Evolutionary conservation across 2,113 vertebrate genomes (phyloP).

Genomic region (Menura novaehollandiae): DNA sequence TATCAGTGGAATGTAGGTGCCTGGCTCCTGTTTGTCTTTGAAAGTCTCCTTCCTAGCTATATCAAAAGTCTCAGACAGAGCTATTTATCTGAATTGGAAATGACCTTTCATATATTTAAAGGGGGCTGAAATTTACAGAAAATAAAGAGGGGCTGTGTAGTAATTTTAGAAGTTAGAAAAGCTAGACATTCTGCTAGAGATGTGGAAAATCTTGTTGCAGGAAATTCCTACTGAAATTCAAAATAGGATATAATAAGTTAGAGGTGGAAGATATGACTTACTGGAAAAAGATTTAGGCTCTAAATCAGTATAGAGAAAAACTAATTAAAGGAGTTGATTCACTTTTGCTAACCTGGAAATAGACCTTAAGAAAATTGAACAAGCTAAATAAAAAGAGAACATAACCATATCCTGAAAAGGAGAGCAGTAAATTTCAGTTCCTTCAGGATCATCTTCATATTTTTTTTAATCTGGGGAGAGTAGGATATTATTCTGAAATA

Average conservation of each 20-base stretch:
- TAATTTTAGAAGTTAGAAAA: neutral
- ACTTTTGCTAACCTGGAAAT: neutral
- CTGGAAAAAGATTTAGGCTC: neutral
- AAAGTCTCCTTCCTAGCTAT: neutral
- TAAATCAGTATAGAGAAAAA: neutral
- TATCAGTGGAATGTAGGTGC: neutral
- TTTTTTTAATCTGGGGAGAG: neutral
- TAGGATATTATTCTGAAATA: neutral
- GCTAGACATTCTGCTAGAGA: neutral
- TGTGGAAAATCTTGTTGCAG: neutral
- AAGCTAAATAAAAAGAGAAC: neutral
- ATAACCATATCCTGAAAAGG: neutral
- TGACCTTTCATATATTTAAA: neutral
- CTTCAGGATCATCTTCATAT: neutral
- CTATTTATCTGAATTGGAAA: neutral
- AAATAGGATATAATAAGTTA: neutral
- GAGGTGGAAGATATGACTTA: neutral
- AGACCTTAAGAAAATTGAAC: neutral
- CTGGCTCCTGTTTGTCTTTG: slow-evolving; percentile 20
- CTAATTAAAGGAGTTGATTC: neutral
- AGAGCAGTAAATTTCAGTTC: neutral
- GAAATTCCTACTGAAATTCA: neutral
- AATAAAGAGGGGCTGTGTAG: neutral
- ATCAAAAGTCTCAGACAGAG: neutral
- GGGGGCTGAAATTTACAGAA: neutral